Conservation (phyloP, 2,888 invertebrate species). For the Cantharis rufa region DNA sequence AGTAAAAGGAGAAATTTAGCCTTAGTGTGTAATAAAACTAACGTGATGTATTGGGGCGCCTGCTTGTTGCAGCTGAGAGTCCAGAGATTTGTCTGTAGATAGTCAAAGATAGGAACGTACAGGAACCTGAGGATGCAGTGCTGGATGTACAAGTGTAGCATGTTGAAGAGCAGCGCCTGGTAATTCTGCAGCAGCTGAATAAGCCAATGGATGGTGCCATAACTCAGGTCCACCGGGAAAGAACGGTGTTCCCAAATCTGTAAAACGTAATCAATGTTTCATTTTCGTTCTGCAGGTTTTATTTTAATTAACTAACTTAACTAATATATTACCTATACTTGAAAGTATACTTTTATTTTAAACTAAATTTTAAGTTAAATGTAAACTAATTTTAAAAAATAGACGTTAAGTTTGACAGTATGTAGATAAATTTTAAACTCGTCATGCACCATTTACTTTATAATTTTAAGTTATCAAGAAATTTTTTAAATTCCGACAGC, state of each 20-base stretch:
- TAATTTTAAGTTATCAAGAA: neutral
- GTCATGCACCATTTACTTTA: neutral
- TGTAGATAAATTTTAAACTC: neutral
- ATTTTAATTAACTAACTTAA: neutral
- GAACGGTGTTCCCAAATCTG: constrained; percentile 95
- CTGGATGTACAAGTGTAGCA: constrained; percentile 92
- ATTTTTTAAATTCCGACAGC: neutral
- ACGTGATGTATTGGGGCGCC: constrained; percentile 63
- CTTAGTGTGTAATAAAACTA: constrained; percentile 48
- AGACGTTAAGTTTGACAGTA: neutral
- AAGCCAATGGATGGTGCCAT: constrained; percentile 90
- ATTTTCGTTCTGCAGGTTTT: neutral
- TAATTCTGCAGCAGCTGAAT: constrained; percentile 78
- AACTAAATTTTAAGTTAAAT: neutral
- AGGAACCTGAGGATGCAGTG: constrained; percentile 96
- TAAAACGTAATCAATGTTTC: constrained; percentile 47
- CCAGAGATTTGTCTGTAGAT: constrained; percentile 82
- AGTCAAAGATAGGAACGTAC: constrained; percentile 97
- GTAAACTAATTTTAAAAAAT: neutral
- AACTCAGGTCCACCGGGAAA: constrained; percentile 93
- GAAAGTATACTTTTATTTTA: neutral
- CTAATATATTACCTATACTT: neutral
- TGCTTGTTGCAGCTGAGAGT: constrained; percentile 60
- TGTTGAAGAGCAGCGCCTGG: constrained; percentile 82
- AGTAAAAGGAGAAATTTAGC: neutral